phyloP scores from a whole-genome alignment of 2,797 vertebrate species.

The Semotilus atromaculatus region DNA sequence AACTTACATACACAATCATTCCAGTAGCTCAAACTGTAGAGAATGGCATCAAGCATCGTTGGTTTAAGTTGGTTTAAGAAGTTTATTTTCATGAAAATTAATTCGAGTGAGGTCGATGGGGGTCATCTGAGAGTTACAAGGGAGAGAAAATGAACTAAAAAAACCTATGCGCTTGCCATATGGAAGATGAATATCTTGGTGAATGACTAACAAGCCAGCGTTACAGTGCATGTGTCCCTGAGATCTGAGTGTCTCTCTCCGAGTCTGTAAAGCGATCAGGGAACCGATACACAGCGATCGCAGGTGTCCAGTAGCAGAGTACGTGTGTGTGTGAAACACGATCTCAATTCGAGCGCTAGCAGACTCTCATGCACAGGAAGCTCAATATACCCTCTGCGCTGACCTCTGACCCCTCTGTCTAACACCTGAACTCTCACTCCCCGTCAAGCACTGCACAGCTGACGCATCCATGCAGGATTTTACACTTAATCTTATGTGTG shows the following conservation, averaged over 20 bases:
- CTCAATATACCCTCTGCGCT: constrained; percentile 37
- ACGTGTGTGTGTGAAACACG: constrained; percentile 36
- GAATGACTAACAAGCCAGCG: neutral
- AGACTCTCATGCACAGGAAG: neutral
- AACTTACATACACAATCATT: neutral
- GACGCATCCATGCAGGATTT: neutral
- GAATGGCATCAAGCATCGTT: neutral
- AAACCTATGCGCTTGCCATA: neutral
- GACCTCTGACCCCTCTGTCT: constrained; percentile 25
- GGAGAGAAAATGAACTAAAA: neutral
- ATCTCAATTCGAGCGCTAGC: constrained; percentile 2
- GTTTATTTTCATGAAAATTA: neutral
- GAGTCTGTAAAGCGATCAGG: constrained; percentile 43
- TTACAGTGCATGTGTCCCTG: neutral
- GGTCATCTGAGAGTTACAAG: neutral
- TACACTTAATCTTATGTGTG: neutral
- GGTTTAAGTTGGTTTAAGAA: neutral
- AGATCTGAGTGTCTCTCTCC: neutral
- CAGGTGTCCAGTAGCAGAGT: constrained; percentile 48
- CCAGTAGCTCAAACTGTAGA: neutral
- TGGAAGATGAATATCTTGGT: neutral
- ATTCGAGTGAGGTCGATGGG: neutral
- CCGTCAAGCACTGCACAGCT: neutral
- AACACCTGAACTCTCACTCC: constrained; percentile 37
- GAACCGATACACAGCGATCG: constrained; percentile 41